phyloP scores from a whole-genome alignment of 2,113 vertebrate species.

The Callionymus lyra region DNA sequence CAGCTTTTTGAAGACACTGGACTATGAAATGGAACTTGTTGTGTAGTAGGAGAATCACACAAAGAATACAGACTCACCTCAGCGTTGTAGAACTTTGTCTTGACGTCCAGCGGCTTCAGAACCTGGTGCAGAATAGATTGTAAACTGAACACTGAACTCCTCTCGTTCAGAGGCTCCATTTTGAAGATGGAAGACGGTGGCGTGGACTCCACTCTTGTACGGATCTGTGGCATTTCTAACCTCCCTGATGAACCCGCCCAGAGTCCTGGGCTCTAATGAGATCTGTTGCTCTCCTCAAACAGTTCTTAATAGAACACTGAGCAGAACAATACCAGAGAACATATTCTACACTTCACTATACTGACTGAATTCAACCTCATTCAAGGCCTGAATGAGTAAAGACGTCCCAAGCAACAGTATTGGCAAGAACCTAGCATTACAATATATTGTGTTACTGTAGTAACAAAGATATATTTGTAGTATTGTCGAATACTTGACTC shows the following conservation, averaged over 20 bases:
- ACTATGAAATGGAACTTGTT: constrained; percentile 22
- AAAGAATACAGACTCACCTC: constrained; percentile 72
- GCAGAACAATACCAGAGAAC: no score
- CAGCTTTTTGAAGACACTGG: constrained; percentile 12
- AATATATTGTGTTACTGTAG: no score
- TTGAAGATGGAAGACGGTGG: constrained; percentile 8
- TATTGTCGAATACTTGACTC: no score
- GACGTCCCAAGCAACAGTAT: no score
- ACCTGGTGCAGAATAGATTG: constrained; percentile 82
- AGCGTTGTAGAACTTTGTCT: constrained; percentile 99
- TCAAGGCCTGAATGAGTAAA: no score
- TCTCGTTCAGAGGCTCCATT: constrained; percentile 41
- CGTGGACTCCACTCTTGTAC: constrained; percentile 23
- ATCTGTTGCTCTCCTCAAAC: no score
- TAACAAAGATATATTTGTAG: no score
- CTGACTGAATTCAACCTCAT: no score
- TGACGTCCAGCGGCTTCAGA: constrained; percentile 94
- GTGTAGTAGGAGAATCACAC: no score
- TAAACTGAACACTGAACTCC: constrained; percentile 50
- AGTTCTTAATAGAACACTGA: no score
- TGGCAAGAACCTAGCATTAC: no score
- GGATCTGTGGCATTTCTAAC: constrained; percentile 47
- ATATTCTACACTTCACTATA: no score
- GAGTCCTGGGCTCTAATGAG: background rate
- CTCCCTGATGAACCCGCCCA: constrained; percentile 11